Conservation (phyloP, 2,888 invertebrate species). For the Andrena bicolor region DNA sequence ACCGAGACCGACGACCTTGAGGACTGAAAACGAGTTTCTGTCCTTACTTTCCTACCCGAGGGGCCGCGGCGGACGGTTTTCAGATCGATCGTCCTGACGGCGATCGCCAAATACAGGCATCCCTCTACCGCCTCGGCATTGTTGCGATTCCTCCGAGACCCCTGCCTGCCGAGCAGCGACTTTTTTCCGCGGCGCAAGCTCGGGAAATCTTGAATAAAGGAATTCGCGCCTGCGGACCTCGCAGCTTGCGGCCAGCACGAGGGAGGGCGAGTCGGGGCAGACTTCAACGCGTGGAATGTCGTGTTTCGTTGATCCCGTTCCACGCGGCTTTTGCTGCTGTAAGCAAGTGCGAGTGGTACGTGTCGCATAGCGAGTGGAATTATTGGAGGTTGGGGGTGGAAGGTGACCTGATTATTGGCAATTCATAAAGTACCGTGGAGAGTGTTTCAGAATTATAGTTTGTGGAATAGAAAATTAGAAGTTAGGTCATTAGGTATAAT, state of each 20-base stretch:
- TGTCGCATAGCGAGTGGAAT: neutral
- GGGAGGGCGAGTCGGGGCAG: neutral
- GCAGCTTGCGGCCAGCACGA: neutral
- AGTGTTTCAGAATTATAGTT: too few relatives aligned
- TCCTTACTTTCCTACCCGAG: conserved; percentile 64
- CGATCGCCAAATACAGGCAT: conserved; percentile 73
- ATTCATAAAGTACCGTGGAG: too few relatives aligned
- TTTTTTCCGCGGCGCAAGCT: conserved; percentile 31
- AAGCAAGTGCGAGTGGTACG: neutral
- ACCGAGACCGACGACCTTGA: conserved; percentile 69
- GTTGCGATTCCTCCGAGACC: conserved; percentile 48
- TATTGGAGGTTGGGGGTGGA: too few relatives aligned
- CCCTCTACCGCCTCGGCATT: conserved; percentile 40
- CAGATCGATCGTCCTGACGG: conserved; percentile 69
- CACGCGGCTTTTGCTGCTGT: neutral
- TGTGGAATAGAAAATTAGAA: too few relatives aligned
- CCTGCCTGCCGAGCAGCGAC: conserved; percentile 10
- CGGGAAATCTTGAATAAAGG: conserved; percentile 30
- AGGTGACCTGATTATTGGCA: too few relatives aligned
- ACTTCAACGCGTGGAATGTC: conserved; percentile 13
- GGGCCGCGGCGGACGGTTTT: conserved; percentile 64
- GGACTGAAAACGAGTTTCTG: conserved; percentile 76
- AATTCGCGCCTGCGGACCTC: conserved; percentile 31
- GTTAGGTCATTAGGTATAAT: too few relatives aligned
- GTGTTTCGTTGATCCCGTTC: neutral